Evolutionary conservation across 2,888 invertebrate species (phyloP), one percentile per base, ranked within the genome.

Genomic region (Aphodius granarius): DNA sequence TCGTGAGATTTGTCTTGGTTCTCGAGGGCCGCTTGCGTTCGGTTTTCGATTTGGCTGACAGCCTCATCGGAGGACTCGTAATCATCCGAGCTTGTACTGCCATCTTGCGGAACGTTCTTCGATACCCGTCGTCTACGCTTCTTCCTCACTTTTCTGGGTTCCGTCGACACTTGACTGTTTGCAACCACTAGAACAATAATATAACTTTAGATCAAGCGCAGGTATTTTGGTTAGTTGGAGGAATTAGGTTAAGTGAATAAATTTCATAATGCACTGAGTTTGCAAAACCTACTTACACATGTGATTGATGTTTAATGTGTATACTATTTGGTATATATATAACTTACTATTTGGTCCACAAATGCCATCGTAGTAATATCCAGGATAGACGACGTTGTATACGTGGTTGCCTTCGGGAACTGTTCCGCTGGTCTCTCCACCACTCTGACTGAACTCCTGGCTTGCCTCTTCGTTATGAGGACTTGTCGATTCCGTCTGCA

Each of bases 401-500:
- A 83, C 81, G n/a, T 82, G 81, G 63, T 82, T 83, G 77, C 82
- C 83, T 66, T 85, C 85, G 4, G 85, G 83, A 72, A 82, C 82
- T 16, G 70, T 75, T 64, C 66, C 72, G 19, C 84, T 81, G 4
- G 83, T 82, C 74, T 84, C 85, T 16, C 83, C 83, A 43, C 84
- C 84, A 76, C 84, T 85, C 66, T 84, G 83, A 75, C 81, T 82
- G 43, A 82, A 76, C 75, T 86, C 85, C 78, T 84, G 85, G 80
- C 84, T 83, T 71, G 82, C 82, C 79, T 87, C 86, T 81, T 87
- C 87, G 78, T 86, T 87, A 76, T 86, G 84, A 9, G 87, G 87
- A 81, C 87, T 87, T 76, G 85, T 84, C 73, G 87, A 86, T 81
- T 87, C 87, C 72, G 86, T 85, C 87, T 87, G 82, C 1, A 81